A percentile compares a stretch with the other conserved stretches of the same genome.
phyloP scores from a whole-genome alignment of 2,888 invertebrate species.

The Escarpia spicata region DNA sequence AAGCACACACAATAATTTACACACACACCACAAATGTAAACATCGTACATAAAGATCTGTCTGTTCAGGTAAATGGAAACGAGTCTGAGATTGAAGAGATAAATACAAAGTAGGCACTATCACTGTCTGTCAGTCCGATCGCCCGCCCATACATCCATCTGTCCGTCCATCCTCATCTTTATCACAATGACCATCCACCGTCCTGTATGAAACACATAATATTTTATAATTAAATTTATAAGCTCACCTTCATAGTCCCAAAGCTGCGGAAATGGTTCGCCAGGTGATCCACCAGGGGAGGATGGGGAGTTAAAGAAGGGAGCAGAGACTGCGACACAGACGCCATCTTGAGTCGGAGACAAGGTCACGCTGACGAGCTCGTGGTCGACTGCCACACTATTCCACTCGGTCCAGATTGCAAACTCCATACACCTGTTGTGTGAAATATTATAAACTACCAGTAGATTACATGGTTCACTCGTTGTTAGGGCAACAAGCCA shows the following conservation, averaged over 20 bases:
- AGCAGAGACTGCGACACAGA: slow-evolving; percentile 51
- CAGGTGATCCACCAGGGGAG: slow-evolving; percentile 55
- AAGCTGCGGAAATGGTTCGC: slow-evolving; percentile 62
- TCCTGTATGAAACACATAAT: background rate
- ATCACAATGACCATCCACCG: background rate
- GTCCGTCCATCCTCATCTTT: background rate
- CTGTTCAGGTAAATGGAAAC: too few species aligned
- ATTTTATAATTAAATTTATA: background rate
- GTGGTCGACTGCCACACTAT: slow-evolving; percentile 48
- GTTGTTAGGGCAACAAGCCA: too few species aligned
- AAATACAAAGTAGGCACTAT: too few species aligned
- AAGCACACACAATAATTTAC: too few species aligned
- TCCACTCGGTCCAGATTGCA: slow-evolving; percentile 50
- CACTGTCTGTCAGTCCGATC: too few species aligned
- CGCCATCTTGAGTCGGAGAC: slow-evolving; percentile 32
- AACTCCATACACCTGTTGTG: background rate
- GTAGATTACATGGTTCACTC: too few species aligned
- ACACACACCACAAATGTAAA: too few species aligned
- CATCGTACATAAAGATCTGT: too few species aligned
- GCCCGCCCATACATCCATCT: too few species aligned
- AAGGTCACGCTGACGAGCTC: slow-evolving; percentile 47
- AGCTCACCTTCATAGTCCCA: slow-evolving; percentile 66
- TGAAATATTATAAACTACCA: background rate
- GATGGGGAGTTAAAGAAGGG: slow-evolving; percentile 66
- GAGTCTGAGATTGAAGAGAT: too few species aligned